Percentiles rank a stretch among this genome's conserved stretches.
These are phyloP conservation scores for Thereva unica DNA, from an alignment of 2,888 invertebrate genomes.

Conservation along the genomic window DNA sequence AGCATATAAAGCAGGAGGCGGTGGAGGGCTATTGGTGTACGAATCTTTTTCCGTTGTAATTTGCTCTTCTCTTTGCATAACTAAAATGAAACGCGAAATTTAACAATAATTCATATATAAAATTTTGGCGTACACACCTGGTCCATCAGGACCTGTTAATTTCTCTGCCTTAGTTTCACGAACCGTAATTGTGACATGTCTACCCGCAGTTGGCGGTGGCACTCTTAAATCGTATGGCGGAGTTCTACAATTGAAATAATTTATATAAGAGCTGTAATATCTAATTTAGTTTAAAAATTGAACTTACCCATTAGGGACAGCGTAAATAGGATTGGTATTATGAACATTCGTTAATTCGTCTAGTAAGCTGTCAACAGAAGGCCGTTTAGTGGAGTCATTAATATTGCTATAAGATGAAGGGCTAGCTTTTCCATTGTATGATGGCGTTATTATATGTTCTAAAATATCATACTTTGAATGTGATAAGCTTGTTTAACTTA, in stretches of 20 bases:
- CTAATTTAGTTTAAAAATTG: not conserved
- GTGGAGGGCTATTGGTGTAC: conserved; percentile 45
- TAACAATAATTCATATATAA: not conserved
- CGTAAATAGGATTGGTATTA: conserved; percentile 58
- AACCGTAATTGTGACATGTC: conserved; percentile 65
- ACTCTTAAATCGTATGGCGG: conserved; percentile 46
- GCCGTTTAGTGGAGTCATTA: conserved; percentile 62
- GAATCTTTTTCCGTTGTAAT: conserved; percentile 54
- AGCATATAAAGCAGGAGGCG: conserved; percentile 55
- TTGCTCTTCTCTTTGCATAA: conserved; percentile 53
- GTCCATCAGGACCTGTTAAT: conserved; percentile 56
- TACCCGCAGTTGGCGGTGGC: conserved; percentile 55
- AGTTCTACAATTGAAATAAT: conserved; percentile 1
- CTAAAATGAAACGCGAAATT: conserved; percentile 43
- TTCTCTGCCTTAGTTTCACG: conserved; percentile 66
- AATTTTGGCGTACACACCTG: conserved; percentile 45
- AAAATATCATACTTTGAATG: conserved; percentile 28
- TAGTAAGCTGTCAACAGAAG: conserved; percentile 85
- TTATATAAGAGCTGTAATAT: conserved; percentile 28
- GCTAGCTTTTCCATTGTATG: conserved; percentile 47
- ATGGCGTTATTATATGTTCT: conserved; percentile 52
- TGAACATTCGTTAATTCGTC: conserved; percentile 72
- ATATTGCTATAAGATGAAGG: conserved; percentile 56
- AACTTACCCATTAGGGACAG: conserved; percentile 73
- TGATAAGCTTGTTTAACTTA: not conserved